A percentile compares a stretch with the other conserved stretches of the same genome.
These are phyloP conservation scores for Cephus cinctus DNA, from an alignment of 1,140 invertebrate genomes.

Conservation along the genomic window DNA sequence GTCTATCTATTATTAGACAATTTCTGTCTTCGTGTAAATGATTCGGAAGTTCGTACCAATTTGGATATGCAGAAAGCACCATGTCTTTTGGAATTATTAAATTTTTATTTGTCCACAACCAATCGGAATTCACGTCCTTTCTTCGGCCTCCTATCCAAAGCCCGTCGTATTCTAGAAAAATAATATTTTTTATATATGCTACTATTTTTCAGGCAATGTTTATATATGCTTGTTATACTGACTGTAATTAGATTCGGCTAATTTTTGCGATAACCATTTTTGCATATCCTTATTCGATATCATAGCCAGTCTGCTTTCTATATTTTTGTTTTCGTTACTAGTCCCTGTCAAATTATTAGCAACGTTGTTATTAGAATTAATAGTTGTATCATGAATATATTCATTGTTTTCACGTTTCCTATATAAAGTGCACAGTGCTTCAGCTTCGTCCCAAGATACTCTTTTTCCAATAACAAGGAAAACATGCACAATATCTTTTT, in stretches of 20 bases:
- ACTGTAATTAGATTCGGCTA: constrained; percentile 27
- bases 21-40: constrained; percentile 10
- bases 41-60: constrained; percentile 13
- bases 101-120: constrained; percentile 16
- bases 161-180: constrained; percentile 25
- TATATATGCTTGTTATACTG: too few relatives aligned
- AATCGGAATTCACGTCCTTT: constrained; percentile 7
- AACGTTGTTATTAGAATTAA: too few relatives aligned
- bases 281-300: constrained; percentile 10
- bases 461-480: constrained; percentile 21
- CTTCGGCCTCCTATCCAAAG: constrained; percentile 24
- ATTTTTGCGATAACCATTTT: constrained; percentile 19
- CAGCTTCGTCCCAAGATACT: constrained; percentile 20
- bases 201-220: too few relatives aligned
- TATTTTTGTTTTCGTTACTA: neutral
- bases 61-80: constrained; percentile 9
- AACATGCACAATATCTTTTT: constrained; percentile 13
- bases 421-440: constrained; percentile 14
- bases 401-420: neutral
- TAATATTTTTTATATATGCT: too few relatives aligned
- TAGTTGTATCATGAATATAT: too few relatives aligned
- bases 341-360: too few relatives aligned
- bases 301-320: constrained; percentile 10
- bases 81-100: neutral
- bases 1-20: constrained; percentile 22